Percentiles rank a stretch among this genome's conserved stretches.
Conservation (phyloP, 1,140 invertebrate species). For the Sarcophaga peregrina region DNA sequence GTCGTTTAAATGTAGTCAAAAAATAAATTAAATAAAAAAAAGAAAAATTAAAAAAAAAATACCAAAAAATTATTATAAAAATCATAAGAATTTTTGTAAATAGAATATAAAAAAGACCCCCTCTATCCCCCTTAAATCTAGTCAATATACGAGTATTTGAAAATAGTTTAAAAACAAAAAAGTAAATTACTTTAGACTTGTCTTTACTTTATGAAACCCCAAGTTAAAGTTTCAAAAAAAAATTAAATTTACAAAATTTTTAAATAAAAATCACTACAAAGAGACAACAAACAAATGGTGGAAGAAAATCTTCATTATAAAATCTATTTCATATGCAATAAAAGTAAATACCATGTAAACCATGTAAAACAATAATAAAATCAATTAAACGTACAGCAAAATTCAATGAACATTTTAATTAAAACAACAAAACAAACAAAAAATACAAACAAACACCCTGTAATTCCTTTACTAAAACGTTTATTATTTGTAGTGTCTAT, state of each 20-base stretch:
- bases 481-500: constrained; percentile 22
- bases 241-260: not conserved
- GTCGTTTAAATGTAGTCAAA: constrained; percentile 35
- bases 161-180: not conserved
- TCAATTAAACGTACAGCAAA: too few relatives aligned
- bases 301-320: too few relatives aligned
- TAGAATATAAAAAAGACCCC: not conserved
- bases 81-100: constrained; percentile 7
- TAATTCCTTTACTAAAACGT: not conserved
- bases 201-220: constrained; percentile 23
- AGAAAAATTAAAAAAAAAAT: not conserved
- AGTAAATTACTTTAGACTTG: constrained; percentile 32
- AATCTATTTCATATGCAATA: too few relatives aligned
- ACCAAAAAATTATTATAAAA: not conserved
- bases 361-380: too few relatives aligned
- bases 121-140: not conserved
- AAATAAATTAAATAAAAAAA: not conserved
- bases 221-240: not conserved
- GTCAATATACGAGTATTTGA: constrained; percentile 16
- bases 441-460: too few relatives aligned
- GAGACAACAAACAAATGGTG: not conserved
- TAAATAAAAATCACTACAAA: not conserved
- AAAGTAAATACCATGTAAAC: too few relatives aligned
- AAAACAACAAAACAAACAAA: too few relatives aligned
- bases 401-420: too few relatives aligned